Percentiles rank a stretch among this genome's conserved stretches.
Evolutionary conservation across 2,888 invertebrate genomes (phyloP).

Genomic region (Standfussiana lucernea): DNA sequence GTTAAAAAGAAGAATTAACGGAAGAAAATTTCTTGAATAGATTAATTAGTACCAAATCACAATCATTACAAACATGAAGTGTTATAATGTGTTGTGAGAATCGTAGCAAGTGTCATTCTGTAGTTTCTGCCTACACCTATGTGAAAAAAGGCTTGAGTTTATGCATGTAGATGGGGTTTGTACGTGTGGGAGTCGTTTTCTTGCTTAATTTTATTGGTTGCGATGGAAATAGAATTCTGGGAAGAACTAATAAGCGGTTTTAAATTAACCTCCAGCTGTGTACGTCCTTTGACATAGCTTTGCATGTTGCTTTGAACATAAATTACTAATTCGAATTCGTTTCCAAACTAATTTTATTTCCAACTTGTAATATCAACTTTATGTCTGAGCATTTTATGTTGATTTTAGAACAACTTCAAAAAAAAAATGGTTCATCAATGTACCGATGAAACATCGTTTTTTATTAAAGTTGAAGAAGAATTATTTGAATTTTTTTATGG

Average conservation of each 20-base stretch:
- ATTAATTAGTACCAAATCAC: no score
- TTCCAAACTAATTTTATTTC: not conserved
- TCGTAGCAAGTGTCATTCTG: not conserved
- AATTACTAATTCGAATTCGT: not conserved
- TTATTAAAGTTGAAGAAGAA: not conserved
- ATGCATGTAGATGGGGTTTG: not conserved
- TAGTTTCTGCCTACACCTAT: not conserved
- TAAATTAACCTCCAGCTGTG: not conserved
- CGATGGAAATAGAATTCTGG: conserved; percentile 9
- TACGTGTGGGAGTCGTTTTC: not conserved
- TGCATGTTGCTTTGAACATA: not conserved
- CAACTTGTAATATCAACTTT: not conserved
- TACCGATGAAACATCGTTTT: not conserved
- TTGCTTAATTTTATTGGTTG: conserved; percentile 1
- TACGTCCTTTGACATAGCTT: not conserved
- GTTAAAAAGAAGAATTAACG: no score
- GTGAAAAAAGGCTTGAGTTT: not conserved
- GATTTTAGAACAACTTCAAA: not conserved
- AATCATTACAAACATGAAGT: no score
- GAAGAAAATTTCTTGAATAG: no score
- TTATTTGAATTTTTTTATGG: no score
- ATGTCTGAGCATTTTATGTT: not conserved
- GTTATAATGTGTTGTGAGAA: no score
- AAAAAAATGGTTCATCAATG: not conserved
- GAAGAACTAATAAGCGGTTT: not conserved